These are phyloP conservation scores for Amphiura filiformis DNA, from an alignment of 35 echinoderm and acorn worm species.

Conservation along the genomic window DNA sequence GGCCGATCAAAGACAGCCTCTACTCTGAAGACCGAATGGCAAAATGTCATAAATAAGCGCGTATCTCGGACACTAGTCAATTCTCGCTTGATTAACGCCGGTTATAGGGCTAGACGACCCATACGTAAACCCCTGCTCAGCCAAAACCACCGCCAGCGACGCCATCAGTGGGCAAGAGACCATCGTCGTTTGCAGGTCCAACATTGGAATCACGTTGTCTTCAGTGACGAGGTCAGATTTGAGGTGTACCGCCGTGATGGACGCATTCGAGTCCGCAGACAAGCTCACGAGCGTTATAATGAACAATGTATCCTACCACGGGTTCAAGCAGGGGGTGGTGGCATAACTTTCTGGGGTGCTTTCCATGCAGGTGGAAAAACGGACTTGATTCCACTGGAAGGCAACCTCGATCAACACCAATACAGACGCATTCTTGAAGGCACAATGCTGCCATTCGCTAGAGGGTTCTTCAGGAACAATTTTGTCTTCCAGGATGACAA, in stretches of 20 bases:
- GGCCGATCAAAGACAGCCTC: neutral
- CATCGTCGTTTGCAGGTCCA: neutral
- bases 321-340: neutral
- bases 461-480: neutral
- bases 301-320: neutral
- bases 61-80: neutral
- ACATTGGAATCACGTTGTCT: neutral
- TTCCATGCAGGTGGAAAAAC: neutral
- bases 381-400: neutral
- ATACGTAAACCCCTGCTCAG: neutral
- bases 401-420: neutral
- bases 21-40: no score
- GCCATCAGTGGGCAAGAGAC: neutral
- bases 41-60: neutral
- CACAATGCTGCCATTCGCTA: neutral
- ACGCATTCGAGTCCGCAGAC: neutral
- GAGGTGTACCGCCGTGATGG: neutral
- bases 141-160: neutral
- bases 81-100: neutral
- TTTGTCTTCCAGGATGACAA: constrained; percentile 3
- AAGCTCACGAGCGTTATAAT: neutral
- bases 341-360: neutral
- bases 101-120: neutral
- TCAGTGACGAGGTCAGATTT: neutral
- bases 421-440: neutral